Base-by-base conservation (phyloP, 2,888 invertebrate genomes). In the Anorthoa munda region DNA sequence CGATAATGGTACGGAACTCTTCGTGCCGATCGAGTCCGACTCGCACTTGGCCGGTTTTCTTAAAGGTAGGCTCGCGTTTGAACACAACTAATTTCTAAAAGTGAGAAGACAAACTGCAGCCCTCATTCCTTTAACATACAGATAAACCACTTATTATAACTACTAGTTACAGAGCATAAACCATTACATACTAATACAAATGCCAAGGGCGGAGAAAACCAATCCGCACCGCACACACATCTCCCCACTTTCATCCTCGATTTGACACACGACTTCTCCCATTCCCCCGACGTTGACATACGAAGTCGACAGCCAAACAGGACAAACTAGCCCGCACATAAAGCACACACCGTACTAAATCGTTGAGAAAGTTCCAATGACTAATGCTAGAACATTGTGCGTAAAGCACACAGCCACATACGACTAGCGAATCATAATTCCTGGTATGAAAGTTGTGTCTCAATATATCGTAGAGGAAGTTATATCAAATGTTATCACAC, bases 401-500 rank as follows among this genome's bases (percentile, higher is more conserved):
- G 79, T 83, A 80, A 77, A 83, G 72, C 77, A 83, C 77, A 76
- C 45, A 79, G 7, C 66, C 75, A 60, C 15, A 50, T 77, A 39
- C 66, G 76, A 65, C 13, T 23, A 51, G 64, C 23, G 56, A 79
- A 39, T 63, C 82, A 87, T 84, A 79, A 81, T 81, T 82, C 78
- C 61, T n/a, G 31, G 50, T 72, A 83, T 77, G 87, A 87, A 87
- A 87, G 84, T 84, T 79, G 83, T 75, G 68, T 79, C 83, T 80
- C 73, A 85, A 87, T 87, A 81, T 71, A 74, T 73, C 79, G 66
- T 56, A 50, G 13, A 78, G 87, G 87, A 87, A 87, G 87, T 87
- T 79, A 80, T 87, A 85, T 84, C 82, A 78, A 79, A 83, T 46
- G 67, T 86, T 86, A 86, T 83, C 86, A 86, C 81, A 48, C 55